Evolutionary conservation across 2,113 vertebrate genomes (phyloP).

Genomic region (Trochalopteron elliotii): DNA sequence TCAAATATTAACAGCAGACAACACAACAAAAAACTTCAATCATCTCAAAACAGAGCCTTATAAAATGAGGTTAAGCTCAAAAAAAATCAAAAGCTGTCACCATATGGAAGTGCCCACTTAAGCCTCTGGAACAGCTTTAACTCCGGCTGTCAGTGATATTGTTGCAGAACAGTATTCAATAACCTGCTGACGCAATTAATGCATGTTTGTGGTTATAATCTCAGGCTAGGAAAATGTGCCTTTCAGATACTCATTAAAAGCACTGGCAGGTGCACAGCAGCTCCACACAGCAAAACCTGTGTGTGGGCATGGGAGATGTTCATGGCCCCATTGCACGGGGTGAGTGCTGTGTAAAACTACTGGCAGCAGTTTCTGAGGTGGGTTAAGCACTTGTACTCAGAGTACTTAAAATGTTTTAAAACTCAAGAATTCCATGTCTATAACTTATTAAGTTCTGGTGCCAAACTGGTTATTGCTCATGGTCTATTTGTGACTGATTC

Average conservation of each 20-base stretch:
- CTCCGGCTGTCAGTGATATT: neutral
- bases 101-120: neutral
- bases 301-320: neutral
- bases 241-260: neutral
- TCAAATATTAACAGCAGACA: neutral
- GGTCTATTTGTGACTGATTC: neutral
- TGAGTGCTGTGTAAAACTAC: neutral
- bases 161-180: neutral
- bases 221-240: neutral
- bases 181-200: neutral
- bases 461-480: neutral
- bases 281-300: neutral
- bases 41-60: neutral
- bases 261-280: rapidly evolving
- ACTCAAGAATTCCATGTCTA: neutral
- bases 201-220: neutral
- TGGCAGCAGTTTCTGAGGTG: neutral
- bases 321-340: rapidly evolving
- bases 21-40: neutral
- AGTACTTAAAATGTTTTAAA: neutral
- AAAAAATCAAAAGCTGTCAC: neutral
- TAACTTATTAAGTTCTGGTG: neutral
- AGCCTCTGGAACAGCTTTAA: neutral
- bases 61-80: neutral
- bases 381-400: neutral